Evolutionary conservation across 2,113 vertebrate genomes (phyloP).

Genomic region (Pteronura brasiliensis): DNA sequence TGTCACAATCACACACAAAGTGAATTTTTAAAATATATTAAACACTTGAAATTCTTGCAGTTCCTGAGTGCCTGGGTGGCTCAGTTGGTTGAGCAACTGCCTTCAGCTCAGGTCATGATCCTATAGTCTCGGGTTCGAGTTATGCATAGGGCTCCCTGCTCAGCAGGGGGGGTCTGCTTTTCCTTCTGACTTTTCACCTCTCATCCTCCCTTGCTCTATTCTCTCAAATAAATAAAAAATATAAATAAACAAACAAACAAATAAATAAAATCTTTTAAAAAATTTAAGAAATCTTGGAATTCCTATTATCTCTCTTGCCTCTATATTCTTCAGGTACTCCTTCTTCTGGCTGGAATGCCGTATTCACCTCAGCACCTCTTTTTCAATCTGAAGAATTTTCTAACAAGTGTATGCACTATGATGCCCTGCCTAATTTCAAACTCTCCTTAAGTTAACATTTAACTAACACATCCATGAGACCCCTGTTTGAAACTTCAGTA

Average conservation of each 20-base stretch:
- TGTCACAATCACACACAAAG: background rate
- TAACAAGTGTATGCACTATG: background rate
- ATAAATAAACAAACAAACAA: too few relatives aligned
- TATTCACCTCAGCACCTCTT: rapidly evolving
- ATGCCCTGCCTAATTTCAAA: background rate
- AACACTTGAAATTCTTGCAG: background rate
- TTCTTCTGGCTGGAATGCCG: background rate
- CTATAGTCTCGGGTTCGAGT: too few relatives aligned
- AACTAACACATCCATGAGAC: background rate
- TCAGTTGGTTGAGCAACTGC: too few relatives aligned
- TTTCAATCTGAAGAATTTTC: background rate
- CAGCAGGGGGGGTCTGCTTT: too few relatives aligned
- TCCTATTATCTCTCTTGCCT: background rate
- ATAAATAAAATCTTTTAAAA: too few relatives aligned
- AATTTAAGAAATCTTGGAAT: background rate
- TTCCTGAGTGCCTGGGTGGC: too few relatives aligned
- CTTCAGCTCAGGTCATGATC: too few relatives aligned
- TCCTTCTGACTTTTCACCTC: too few relatives aligned
- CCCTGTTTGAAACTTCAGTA: background rate
- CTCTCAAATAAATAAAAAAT: too few relatives aligned
- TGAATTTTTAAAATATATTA: background rate
- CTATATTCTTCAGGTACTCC: background rate
- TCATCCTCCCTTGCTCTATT: too few relatives aligned
- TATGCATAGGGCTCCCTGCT: too few relatives aligned
- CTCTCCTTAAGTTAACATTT: background rate